Evolutionary conservation across 2,113 vertebrate species (phyloP).

Genomic region (Loxodonta africana): DNA sequence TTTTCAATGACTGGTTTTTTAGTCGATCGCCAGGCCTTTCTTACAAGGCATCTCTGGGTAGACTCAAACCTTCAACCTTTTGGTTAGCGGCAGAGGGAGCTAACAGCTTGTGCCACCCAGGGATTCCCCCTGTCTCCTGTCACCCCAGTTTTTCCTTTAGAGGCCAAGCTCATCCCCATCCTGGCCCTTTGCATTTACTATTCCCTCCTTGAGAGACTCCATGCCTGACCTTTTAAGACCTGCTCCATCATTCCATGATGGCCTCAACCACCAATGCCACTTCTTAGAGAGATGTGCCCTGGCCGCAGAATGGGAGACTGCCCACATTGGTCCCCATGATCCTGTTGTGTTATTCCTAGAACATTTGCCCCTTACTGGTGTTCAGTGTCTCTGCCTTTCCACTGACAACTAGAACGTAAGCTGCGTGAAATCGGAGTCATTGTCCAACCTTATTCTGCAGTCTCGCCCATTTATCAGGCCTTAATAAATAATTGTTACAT

Average conservation of each 20-base stretch:
- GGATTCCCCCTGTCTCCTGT: no score
- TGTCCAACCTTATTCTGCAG: not conserved
- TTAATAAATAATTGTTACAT: not conserved
- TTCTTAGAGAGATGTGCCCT: not conserved
- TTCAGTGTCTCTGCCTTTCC: not conserved
- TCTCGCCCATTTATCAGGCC: not conserved
- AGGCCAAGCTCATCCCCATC: not conserved
- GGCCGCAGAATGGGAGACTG: not conserved
- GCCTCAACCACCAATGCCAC: not conserved
- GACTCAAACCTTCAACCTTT: no score
- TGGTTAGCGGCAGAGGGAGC: no score
- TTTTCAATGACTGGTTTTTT: no score
- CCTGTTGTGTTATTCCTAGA: not conserved
- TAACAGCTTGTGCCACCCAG: no score
- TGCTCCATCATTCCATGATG: not conserved
- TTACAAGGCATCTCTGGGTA: no score
- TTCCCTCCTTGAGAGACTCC: not conserved
- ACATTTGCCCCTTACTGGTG: not conserved
- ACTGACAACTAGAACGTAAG: rapidly evolving
- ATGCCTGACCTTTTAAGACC: not conserved
- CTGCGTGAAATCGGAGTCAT: not conserved
- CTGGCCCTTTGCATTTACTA: not conserved
- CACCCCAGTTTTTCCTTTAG: not conserved
- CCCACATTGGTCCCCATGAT: rapidly evolving
- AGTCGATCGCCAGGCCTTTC: no score